Evolutionary conservation across 2,113 vertebrate genomes (phyloP), one percentile per base, ranked within the genome.

Genomic region (Motacilla alba): DNA sequence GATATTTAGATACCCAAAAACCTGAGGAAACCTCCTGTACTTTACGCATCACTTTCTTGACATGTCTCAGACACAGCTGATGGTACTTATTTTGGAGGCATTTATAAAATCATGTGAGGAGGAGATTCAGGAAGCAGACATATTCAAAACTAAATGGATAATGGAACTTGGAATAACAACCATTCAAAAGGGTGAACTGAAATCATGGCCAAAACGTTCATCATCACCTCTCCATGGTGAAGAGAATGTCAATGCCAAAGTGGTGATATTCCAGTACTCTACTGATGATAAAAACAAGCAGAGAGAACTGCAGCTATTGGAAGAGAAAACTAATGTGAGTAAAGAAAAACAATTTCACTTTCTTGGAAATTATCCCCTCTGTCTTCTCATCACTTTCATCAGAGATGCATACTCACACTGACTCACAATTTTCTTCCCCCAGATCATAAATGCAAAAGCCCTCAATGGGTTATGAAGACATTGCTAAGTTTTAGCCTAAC

Each of bases 401-500:
- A 47, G 14, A 52, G 28, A 58, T 1, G 1, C 1, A 3, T 9
- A 23, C 22, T 66, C n/a, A n/a, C 26, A 68, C 2, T 7, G 35
- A 35, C 15, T 9, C 3, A 1, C 13, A 44, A 28, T 66, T 46
- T 73, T 30, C 15, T 72, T 83, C 15, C 14, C 24, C 15, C 15
- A 55, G 12, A 59, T 81, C 14, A 39, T 87, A 27, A 81, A 79
- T 5, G 11, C 35, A 37, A 85, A 81, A 77, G 18, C 9, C 30
- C 21, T 69, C 27, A 72, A 22, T 16, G 27, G 8, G 8, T 75
- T 19, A 47, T 68, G 58, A 83, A 52, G 44, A 86, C 46, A 50
- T 52, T 58, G 56, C 41, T 78, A 72, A 46, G 30, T 55, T 22
- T 80, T 79, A 88, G 73, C 24, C 52, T n/a, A 58, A 11, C n/a